Conservation (phyloP, 1,140 invertebrate species). For the Chymomyza costata region DNA sequence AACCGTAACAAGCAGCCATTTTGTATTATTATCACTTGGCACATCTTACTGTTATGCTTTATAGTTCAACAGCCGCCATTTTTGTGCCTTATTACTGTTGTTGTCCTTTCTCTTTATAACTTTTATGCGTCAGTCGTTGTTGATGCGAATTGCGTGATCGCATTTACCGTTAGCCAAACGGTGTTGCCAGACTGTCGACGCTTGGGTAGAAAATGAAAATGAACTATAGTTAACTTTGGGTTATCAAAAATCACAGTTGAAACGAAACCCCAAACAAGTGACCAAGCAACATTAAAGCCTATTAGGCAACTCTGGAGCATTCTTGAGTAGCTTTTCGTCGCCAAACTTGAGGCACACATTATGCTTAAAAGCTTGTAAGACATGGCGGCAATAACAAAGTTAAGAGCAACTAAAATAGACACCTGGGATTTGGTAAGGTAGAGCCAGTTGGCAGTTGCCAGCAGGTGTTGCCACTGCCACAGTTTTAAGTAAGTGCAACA, state of each 20-base stretch:
- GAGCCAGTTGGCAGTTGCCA: conserved; percentile 4
- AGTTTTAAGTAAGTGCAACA: conserved; percentile 44
- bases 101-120: conserved; percentile 20
- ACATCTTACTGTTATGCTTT: conserved; percentile 55
- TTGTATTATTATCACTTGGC: conserved; percentile 58
- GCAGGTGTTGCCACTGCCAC: conserved; percentile 4
- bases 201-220: no score
- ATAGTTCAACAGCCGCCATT: conserved; percentile 43
- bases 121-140: conserved; percentile 35
- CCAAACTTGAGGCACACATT: conserved; percentile 37
- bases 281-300: no score
- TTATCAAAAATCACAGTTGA: conserved; percentile 19
- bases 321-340: neutral
- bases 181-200: no score
- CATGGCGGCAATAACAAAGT: conserved; percentile 48
- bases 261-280: neutral
- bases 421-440: conserved; percentile 59
- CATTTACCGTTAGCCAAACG: conserved; percentile 49
- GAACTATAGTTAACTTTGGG: no score
- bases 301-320: no score
- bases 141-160: conserved; percentile 63
- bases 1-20: conserved; percentile 7
- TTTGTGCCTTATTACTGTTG: conserved; percentile 6
- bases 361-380: conserved; percentile 59
- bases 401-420: conserved; percentile 68